Evolutionary conservation across 2,888 invertebrate species (phyloP).

Genomic region (Xestia rhomboidea): DNA sequence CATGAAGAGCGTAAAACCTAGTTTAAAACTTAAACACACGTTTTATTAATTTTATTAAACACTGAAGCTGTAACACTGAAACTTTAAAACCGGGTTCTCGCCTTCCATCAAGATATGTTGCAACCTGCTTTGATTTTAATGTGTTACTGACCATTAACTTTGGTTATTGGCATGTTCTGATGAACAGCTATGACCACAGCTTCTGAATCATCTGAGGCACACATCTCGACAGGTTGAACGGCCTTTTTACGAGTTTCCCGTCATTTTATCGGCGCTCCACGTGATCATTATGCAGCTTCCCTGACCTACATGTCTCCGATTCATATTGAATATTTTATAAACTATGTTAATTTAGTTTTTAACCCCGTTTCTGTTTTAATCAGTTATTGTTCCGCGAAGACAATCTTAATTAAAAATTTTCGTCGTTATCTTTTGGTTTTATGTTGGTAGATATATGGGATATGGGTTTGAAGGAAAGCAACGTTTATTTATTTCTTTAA

Average conservation of each 20-base stretch:
- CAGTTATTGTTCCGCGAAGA: conserved; percentile 56
- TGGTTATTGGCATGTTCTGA: conserved; percentile 41
- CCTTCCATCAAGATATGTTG: background rate
- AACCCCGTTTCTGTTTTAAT: conserved; percentile 58
- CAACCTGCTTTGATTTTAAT: conserved; percentile 45
- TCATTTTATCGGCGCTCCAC: conserved; percentile 57
- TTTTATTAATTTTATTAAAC: conserved; percentile 9
- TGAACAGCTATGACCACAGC: conserved; percentile 51
- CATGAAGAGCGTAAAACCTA: background rate
- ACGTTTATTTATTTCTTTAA: conserved; percentile 10
- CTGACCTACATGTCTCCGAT: conserved; percentile 67
- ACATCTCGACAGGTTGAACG: conserved; percentile 45
- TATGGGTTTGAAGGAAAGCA: background rate
- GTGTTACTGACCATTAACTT: conserved; percentile 31
- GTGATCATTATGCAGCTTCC: conserved; percentile 70
- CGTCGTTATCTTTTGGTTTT: conserved; percentile 24
- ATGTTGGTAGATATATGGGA: conserved; percentile 7
- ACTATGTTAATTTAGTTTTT: conserved; percentile 65
- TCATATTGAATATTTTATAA: conserved; percentile 67
- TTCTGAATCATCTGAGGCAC: conserved; percentile 28
- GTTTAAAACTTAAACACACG: background rate
- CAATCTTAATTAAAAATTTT: conserved; percentile 35
- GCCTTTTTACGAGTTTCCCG: conserved; percentile 48
- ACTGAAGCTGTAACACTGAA: background rate
- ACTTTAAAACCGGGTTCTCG: conserved; percentile 5